Conservation (phyloP, 2,888 invertebrate species). For the Calliphora vomitoria region DNA sequence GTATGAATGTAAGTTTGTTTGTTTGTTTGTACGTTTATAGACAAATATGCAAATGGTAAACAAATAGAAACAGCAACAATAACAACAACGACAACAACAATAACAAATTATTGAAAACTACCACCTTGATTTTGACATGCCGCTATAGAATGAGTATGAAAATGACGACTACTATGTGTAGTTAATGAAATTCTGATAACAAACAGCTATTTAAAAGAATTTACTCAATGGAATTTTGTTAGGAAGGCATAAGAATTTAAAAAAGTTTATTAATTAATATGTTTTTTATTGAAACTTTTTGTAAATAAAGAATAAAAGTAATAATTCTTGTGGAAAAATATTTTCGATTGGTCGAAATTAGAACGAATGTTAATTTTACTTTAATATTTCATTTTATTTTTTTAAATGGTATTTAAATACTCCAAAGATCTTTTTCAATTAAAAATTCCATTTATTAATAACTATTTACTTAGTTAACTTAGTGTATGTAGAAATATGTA, state of each 20-base stretch:
- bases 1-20: background rate
- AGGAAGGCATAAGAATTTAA: background rate
- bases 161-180: background rate
- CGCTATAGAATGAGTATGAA: constrained; percentile 36
- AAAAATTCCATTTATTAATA: no score
- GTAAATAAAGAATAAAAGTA: no score
- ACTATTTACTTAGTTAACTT: no score
- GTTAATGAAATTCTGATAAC: constrained; percentile 14
- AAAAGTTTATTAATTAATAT: background rate
- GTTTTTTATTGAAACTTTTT: no score
- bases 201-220: constrained; percentile 43
- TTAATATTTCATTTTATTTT: no score
- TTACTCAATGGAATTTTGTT: background rate
- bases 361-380: no score
- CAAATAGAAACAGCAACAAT: constrained; percentile 14
- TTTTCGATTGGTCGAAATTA: no score
- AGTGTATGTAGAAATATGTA: no score
- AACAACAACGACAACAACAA: background rate
- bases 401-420: no score
- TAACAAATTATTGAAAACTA: constrained; percentile 40
- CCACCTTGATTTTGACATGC: constrained; percentile 62
- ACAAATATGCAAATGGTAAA: constrained; percentile 39
- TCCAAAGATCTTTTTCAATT: no score
- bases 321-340: no score
- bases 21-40: background rate